Percentiles rank a stretch among this genome's conserved stretches.
phyloP scores from a whole-genome alignment of 2,888 invertebrate genomes.

The Drosophila mayaguana region DNA sequence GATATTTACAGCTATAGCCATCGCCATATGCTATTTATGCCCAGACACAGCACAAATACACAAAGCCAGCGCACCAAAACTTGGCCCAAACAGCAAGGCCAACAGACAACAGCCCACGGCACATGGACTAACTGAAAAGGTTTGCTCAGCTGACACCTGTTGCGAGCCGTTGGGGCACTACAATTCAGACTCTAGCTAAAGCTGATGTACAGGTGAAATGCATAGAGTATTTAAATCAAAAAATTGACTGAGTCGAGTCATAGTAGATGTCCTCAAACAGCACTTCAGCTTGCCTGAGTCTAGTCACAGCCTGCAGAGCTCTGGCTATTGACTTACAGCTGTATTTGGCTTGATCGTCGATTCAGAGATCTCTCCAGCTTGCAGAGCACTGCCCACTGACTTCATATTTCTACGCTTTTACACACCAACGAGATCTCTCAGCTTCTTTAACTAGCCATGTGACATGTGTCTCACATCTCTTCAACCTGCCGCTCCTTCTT shows the following conservation, averaged over 20 bases:
- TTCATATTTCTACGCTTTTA: neutral
- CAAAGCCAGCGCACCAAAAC: slow-evolving; percentile 20
- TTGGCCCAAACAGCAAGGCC: slow-evolving; percentile 11
- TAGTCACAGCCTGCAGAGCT: no score
- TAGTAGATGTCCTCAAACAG: no score
- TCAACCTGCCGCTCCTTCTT: no score
- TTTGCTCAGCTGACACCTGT: slow-evolving; percentile 10
- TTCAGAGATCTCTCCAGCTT: neutral
- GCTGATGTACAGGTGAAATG: neutral
- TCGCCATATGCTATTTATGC: slow-evolving; percentile 64
- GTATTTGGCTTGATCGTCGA: no score
- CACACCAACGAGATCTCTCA: no score
- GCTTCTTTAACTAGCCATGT: no score
- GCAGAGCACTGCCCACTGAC: no score
- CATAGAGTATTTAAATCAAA: no score
- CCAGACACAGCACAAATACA: slow-evolving; percentile 61
- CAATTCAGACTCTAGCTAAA: neutral
- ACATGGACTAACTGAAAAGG: slow-evolving; percentile 32
- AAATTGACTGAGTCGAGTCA: neutral
- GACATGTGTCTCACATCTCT: no score
- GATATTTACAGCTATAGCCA: slow-evolving; percentile 29
- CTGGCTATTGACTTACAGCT: no score
- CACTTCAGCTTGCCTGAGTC: no score
- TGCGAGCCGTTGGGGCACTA: neutral
- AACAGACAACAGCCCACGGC: neutral